Base-by-base conservation (phyloP, 2,888 invertebrate genomes). In the Palloptera scutellata region DNA sequence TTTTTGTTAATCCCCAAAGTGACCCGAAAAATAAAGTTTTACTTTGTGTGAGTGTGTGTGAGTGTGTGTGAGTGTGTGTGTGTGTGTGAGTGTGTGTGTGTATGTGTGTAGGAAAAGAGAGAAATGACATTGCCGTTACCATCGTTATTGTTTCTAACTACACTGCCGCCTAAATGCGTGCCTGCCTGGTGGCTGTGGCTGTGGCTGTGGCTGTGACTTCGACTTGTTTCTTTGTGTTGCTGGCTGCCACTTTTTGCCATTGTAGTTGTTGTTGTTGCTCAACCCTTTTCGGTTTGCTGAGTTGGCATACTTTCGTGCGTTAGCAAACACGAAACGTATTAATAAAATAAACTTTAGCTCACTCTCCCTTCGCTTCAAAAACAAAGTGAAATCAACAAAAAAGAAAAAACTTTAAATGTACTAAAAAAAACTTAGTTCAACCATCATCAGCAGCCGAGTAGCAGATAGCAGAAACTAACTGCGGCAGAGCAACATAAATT, bases 261-360 rank as follows among this genome's bases (percentile, higher is more conserved):
- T 30, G 20, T n/a, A n/a, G 17, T 12, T 17, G 20, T 64, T 20
- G 6, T 15, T 53, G n/a, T 48, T 15, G 30, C 40, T 54, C 15
- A 58, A 43, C 13, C 1, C 30, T 17, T 48, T 20, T n/a, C 45
- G 15, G 19, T 54, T 55, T 12, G 41, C 30, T 62, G 54, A 61
- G 75, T 77, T 72, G 77, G 79, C 72, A 75, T 77, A 30, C 78
- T 77, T 79, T 78, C 77, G 78, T 76, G 78, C 77, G 77, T 76
- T 76, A 74, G 77, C 78, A 80, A 78, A 80, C 80, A 79, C 77
- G 78, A 77, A 80, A 80, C 79, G 79, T 79, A 78, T 78, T 80
- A 80, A 80, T 78, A 78, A 79, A 71, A 74, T 17, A 72, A 67
- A 57, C 17, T 51, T 13, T 51, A 17, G 19, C 43, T 17, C 48